Base-by-base conservation (phyloP, 2,888 invertebrate species). In the Drosophila lacicola region DNA sequence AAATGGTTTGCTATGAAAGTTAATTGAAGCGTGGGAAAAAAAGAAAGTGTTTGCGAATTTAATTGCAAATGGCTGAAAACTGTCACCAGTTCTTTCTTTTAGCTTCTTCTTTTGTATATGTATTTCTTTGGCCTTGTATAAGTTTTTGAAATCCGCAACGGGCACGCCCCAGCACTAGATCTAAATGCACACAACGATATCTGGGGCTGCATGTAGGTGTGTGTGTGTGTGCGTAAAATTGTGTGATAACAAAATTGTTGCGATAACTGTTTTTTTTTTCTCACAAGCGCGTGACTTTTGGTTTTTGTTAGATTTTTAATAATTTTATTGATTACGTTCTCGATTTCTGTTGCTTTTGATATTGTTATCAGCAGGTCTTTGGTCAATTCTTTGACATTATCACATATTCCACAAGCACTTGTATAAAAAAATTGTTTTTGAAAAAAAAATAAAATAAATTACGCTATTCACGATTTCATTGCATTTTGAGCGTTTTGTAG, bases 1-100 rank as follows among this genome's bases (percentile, higher is more conserved):
- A 63, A 70, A 56, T 47, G 41, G 62, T 49, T 60, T 21, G 36
- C 62, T 60, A 58, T 70, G 67, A 68, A 65, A 70, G 56, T 66
- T 58, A 65, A 66, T 69, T 49, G 56, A 76, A 71, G 88, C 85
- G 85, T 82, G 82, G 82, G 82, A 82, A 82, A 84, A 84, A 73
- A 73, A 87, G 88, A 87, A 87, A 82, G 85, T 76, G 71, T 69
- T 68, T 71, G 64, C 68, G 47, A 68, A 81, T 70, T 67, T 63
- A 70, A 75, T 69, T 62, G 58, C 50, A 72, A 80, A 58, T 71
- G 36, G 25, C 47, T 50, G 6, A 54, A 60, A 64, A 58, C 49
- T 78, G 70, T 78, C 67, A 56, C 66, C 64, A 67, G 45, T 33
- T 66, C 49, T 47, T 58, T 51, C 39, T 39, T 49, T 55, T 29